Conservation (phyloP, 2,797 vertebrate species). For the Antrozous pallidus region DNA sequence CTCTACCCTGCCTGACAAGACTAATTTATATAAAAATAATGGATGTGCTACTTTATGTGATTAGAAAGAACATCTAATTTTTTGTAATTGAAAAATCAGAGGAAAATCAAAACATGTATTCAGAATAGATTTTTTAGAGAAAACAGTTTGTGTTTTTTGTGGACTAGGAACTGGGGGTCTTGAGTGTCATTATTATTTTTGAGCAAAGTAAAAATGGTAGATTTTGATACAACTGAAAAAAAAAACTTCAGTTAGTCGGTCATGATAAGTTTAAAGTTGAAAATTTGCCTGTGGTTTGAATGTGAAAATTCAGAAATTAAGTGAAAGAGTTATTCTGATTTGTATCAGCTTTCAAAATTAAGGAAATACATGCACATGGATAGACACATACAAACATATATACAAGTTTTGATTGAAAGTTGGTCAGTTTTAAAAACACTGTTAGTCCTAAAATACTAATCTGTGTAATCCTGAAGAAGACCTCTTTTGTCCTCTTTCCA, state of each 20-base stretch:
- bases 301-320: constrained; percentile 60
- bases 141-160: constrained; percentile 18
- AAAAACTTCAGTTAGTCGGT: constrained; percentile 40
- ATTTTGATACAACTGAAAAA: constrained; percentile 49
- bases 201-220: neutral
- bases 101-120: neutral
- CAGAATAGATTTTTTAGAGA: constrained; percentile 3
- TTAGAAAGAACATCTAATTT: neutral
- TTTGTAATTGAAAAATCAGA: neutral
- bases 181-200: neutral
- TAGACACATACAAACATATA: constrained; percentile 17
- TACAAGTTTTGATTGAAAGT: constrained; percentile 67
- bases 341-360: constrained; percentile 73
- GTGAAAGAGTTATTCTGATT: constrained; percentile 67
- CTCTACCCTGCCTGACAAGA: neutral
- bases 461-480: constrained; percentile 44
- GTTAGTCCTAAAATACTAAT: constrained; percentile 71
- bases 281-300: neutral
- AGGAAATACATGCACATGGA: constrained; percentile 58
- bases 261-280: constrained; percentile 45
- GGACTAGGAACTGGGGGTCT: neutral
- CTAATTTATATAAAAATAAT: neutral
- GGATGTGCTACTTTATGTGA: neutral
- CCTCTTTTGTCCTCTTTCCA: constrained; percentile 55
- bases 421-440: constrained; percentile 42